Conservation (phyloP, 2,888 invertebrate species). For the Lepidonotus clava region DNA sequence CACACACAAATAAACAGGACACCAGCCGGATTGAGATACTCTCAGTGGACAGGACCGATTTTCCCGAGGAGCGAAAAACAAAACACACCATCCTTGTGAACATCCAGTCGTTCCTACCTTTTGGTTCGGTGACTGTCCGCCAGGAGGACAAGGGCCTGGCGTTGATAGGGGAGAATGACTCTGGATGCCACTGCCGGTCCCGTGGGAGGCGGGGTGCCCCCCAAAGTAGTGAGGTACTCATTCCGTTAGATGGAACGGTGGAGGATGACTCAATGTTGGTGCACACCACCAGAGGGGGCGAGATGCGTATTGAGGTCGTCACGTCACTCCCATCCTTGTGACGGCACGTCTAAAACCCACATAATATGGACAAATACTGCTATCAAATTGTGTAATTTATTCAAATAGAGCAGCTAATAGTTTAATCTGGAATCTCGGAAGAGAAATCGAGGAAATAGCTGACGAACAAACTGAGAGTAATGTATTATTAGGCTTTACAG, state of each 20-base stretch:
- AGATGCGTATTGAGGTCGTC: constrained; percentile 25
- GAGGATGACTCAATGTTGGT: constrained; percentile 16
- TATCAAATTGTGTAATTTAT: too few species aligned
- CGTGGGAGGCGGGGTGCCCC: background rate
- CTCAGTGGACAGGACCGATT: background rate
- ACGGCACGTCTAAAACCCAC: too few species aligned
- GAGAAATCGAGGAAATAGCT: too few species aligned
- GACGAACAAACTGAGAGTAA: too few species aligned
- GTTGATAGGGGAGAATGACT: constrained; percentile 3
- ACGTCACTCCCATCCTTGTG: too few species aligned
- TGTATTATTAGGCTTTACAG: too few species aligned
- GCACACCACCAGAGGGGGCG: background rate
- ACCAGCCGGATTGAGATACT: background rate
- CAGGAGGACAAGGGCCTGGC: constrained; percentile 12
- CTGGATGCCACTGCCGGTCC: background rate
- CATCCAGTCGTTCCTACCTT: constrained; percentile 12
- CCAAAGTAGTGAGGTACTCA: background rate
- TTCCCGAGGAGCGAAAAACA: background rate
- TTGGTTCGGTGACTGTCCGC: constrained; percentile 46
- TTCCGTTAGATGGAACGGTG: background rate
- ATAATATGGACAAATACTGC: too few species aligned
- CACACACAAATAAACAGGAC: background rate
- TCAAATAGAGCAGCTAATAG: too few species aligned
- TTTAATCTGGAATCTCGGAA: too few species aligned
- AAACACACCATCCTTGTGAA: constrained; percentile 23